phyloP scores from a whole-genome alignment of 2,888 invertebrate species.

The Heliconius ismenius region DNA sequence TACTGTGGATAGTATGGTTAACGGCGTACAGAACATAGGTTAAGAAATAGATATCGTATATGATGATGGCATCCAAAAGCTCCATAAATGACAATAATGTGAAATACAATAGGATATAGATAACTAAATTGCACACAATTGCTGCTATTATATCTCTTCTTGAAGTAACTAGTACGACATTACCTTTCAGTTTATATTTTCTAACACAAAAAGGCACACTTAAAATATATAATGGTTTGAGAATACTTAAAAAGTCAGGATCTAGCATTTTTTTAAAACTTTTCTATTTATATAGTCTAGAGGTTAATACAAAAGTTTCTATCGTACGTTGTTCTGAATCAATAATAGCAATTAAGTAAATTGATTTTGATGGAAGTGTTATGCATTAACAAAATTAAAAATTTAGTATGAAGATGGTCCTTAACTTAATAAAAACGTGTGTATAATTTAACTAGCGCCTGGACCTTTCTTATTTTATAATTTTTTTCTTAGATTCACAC shows the following conservation, averaged over 20 bases:
- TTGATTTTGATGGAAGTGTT: not conserved
- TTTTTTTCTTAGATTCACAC: no score
- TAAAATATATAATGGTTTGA: slow-evolving; percentile 40
- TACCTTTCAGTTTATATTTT: slow-evolving; percentile 39
- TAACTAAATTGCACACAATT: slow-evolving; percentile 24
- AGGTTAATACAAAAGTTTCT: not conserved
- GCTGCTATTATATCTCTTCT: slow-evolving; percentile 25
- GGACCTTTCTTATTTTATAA: not conserved
- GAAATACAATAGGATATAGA: slow-evolving; percentile 37
- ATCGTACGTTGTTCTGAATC: not conserved
- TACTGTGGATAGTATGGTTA: slow-evolving; percentile 35
- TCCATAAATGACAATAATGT: slow-evolving; percentile 31
- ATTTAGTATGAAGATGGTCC: not conserved
- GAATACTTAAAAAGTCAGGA: slow-evolving; percentile 22
- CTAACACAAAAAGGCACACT: slow-evolving; percentile 39
- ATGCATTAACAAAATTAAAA: slow-evolving; percentile 8
- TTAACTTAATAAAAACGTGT: not conserved
- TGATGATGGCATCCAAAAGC: slow-evolving; percentile 15
- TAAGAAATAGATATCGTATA: slow-evolving; percentile 31
- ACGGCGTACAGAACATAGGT: slow-evolving; percentile 37
- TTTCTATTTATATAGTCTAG: not conserved
- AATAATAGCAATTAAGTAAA: not conserved
- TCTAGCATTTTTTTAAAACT: slow-evolving; percentile 2
- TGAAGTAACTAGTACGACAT: slow-evolving; percentile 28
- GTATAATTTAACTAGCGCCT: not conserved